Evolutionary conservation across 2,888 invertebrate species (phyloP).

Genomic region (Mycogona germanica): DNA sequence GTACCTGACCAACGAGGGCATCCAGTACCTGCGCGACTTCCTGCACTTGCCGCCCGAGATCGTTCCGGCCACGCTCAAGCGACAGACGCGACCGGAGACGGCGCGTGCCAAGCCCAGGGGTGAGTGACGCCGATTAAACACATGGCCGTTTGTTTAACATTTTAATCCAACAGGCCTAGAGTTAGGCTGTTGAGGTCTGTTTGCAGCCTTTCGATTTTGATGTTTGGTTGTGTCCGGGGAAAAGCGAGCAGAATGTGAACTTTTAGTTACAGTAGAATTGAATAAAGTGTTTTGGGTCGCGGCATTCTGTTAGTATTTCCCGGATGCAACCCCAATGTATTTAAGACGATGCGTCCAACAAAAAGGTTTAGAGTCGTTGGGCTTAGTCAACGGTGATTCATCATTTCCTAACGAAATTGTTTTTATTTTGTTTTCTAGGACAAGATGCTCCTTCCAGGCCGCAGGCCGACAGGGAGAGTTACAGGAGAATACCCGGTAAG

Average conservation of each 20-base stretch:
- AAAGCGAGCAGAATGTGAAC: too few species aligned
- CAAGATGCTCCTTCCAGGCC: slow-evolving; percentile 13
- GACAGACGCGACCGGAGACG: slow-evolving; percentile 74
- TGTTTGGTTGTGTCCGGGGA: too few species aligned
- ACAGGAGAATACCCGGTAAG: slow-evolving; percentile 16
- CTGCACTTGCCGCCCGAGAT: slow-evolving; percentile 97
- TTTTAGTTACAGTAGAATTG: too few species aligned
- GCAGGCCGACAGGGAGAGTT: slow-evolving; percentile 13
- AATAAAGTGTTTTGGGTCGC: too few species aligned
- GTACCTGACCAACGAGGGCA: slow-evolving; percentile 97
- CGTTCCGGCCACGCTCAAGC: slow-evolving; percentile 93
- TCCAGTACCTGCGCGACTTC: slow-evolving; percentile 88
- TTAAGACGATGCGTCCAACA: too few species aligned
- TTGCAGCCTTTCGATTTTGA: too few species aligned
- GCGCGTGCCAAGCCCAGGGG: slow-evolving; percentile 54
- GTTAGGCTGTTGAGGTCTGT: neutral
- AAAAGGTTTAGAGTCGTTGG: too few species aligned
- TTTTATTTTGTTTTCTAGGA: slow-evolving; percentile 24
- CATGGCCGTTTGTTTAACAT: neutral
- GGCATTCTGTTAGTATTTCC: too few species aligned
- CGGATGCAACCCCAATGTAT: too few species aligned
- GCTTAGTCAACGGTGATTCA: too few species aligned
- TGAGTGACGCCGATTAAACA: too few species aligned
- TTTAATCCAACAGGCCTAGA: neutral
- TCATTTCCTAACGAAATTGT: neutral